Percentiles rank a stretch among this genome's conserved stretches.
These are phyloP conservation scores for Carpatolechia fugitivella DNA, from an alignment of 2,888 invertebrate species.

Conservation along the genomic window DNA sequence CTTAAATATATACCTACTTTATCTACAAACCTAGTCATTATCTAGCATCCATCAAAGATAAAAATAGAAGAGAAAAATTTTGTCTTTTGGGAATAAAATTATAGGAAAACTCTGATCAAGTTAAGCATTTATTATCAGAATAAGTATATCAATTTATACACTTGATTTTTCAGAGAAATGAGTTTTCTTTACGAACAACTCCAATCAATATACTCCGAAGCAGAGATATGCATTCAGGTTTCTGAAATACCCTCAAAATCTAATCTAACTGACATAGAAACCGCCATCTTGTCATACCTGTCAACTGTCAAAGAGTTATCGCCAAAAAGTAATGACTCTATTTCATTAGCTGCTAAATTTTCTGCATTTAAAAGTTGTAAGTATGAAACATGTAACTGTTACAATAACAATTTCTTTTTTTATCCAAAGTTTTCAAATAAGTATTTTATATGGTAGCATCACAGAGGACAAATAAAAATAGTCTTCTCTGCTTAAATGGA, in stretches of 20 bases:
- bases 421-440: not conserved
- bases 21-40: no score
- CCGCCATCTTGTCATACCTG: slow-evolving; percentile 45
- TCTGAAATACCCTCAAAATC: slow-evolving; percentile 23
- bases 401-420: not conserved
- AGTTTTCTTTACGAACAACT: slow-evolving; percentile 72
- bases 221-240: slow-evolving; percentile 74
- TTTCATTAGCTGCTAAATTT: not conserved
- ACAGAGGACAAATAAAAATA: not conserved
- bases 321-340: not conserved
- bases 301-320: slow-evolving; percentile 29
- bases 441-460: not conserved
- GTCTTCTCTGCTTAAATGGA: slow-evolving; percentile 77
- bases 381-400: not conserved
- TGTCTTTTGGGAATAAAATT: no score
- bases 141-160: not conserved
- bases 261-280: slow-evolving; percentile 44
- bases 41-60: no score
- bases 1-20: not conserved
- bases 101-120: no score
- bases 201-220: slow-evolving; percentile 78
- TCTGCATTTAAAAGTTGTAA: not conserved
- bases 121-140: not conserved
- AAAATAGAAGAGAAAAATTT: no score
- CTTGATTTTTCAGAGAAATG: slow-evolving; percentile 55